Evolutionary conservation across 1,140 invertebrate genomes (phyloP).

Genomic region (Drosophila melanica): DNA sequence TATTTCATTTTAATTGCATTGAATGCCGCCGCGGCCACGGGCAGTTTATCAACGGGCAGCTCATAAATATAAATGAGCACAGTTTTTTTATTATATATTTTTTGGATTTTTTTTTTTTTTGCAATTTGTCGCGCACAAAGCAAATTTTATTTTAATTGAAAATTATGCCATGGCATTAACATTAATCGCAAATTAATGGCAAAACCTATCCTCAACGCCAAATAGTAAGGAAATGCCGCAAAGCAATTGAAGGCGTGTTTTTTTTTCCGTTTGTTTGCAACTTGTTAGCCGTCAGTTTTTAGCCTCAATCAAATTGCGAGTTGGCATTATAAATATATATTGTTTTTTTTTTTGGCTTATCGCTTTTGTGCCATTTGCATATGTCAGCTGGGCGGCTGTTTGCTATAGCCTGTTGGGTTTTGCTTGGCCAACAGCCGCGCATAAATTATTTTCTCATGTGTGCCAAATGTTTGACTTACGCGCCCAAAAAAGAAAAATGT

Average conservation of each 20-base stretch:
- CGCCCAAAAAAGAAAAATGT: conserved; percentile 37
- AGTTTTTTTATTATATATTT: conserved; percentile 33
- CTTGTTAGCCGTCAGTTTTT: conserved; percentile 39
- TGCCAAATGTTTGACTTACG: conserved; percentile 81
- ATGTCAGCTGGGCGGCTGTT: conserved; percentile 67
- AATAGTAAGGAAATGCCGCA: conserved; percentile 38
- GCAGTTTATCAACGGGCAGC: conserved; percentile 64
- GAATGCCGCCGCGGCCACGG: conserved; percentile 50
- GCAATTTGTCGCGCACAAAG: conserved; percentile 78
- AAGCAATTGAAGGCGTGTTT: conserved; percentile 30
- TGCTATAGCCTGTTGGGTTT: conserved; percentile 20
- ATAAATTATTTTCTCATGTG: conserved; percentile 80
- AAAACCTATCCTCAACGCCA: conserved; percentile 1
- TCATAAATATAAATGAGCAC: conserved; percentile 79
- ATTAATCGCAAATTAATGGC: conserved; percentile 66
- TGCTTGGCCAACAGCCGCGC: conserved; percentile 61
- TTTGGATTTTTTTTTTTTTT: conserved; percentile 9
- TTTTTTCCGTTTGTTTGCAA: conserved; percentile 12
- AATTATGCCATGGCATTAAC: conserved; percentile 79
- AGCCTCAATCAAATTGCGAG: conserved; percentile 43
- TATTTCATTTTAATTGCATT: conserved; percentile 77
- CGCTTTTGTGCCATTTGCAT: conserved; percentile 70
- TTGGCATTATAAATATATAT: conserved; percentile 39
- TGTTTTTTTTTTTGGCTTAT: conserved; percentile 46
- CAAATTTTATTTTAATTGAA: conserved; percentile 82